These are phyloP conservation scores for Syngnathus acus DNA, from an alignment of 2,797 vertebrate genomes.

Conservation along the genomic window DNA sequence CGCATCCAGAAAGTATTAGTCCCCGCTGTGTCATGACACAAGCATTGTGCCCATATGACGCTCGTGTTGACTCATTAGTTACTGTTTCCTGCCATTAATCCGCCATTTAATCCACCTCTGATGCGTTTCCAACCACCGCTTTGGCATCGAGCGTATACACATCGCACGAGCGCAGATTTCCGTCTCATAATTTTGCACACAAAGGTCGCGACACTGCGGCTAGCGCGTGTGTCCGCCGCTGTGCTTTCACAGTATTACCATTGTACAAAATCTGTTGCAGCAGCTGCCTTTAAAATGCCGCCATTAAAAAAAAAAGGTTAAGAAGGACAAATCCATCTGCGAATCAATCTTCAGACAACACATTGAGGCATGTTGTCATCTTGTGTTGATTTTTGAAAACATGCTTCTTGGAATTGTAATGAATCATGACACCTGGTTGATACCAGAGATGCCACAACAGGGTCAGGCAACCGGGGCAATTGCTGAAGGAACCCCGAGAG, in stretches of 20 bases:
- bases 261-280: slow-evolving; percentile 28
- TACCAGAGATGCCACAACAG: neutral
- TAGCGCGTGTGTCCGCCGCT: slow-evolving; percentile 7
- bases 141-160: neutral
- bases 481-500: neutral
- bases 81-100: slow-evolving; percentile 18
- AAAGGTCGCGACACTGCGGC: slow-evolving; percentile 21
- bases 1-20: neutral
- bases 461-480: neutral
- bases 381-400: slow-evolving; percentile 21
- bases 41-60: slow-evolving; percentile 5
- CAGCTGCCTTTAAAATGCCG: slow-evolving; percentile 39
- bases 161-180: neutral
- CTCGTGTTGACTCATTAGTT: slow-evolving; percentile 11
- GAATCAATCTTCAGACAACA: slow-evolving; percentile 49
- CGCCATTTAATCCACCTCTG: slow-evolving; percentile 20
- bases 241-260: slow-evolving; percentile 14
- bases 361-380: slow-evolving; percentile 30
- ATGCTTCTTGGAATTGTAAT: neutral
- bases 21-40: neutral
- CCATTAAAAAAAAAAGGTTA: slow-evolving; percentile 40
- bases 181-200: slow-evolving; percentile 25
- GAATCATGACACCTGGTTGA: neutral
- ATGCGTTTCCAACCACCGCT: neutral
- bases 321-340: slow-evolving; percentile 52